These are phyloP conservation scores for Serripes groenlandicus DNA, from an alignment of 2,888 invertebrate genomes.

Conservation along the genomic window DNA sequence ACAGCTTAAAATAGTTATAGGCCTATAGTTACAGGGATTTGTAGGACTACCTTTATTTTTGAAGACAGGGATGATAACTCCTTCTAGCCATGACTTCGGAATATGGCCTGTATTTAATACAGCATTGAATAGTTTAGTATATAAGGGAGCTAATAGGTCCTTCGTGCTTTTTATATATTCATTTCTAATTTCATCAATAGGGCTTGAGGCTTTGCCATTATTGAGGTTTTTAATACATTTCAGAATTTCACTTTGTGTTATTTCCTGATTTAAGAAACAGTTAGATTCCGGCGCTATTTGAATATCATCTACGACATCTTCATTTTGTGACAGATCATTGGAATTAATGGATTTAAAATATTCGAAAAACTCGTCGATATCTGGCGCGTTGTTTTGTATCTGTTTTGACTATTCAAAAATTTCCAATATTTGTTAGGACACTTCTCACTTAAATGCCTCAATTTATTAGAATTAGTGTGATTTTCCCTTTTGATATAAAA, in stretches of 20 bases:
- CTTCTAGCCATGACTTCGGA: slow-evolving; percentile 41
- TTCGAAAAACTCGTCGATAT: slow-evolving; percentile 13
- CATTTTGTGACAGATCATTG: neutral
- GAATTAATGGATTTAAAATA: slow-evolving; percentile 26
- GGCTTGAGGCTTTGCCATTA: slow-evolving; percentile 37
- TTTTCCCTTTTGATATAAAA: slow-evolving; percentile 12
- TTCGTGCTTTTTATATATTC: slow-evolving; percentile 50
- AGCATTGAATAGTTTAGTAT: slow-evolving; percentile 39
- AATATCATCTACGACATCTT: neutral
- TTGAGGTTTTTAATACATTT: slow-evolving; percentile 39
- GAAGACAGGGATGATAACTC: slow-evolving; percentile 41
- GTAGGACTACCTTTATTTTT: slow-evolving; percentile 36
- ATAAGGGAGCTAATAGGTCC: slow-evolving; percentile 23
- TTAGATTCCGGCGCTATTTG: neutral
- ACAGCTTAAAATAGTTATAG: slow-evolving; percentile 51
- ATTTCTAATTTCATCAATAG: slow-evolving; percentile 47
- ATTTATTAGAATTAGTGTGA: slow-evolving; percentile 7
- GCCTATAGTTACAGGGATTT: slow-evolving; percentile 41
- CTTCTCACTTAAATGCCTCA: neutral
- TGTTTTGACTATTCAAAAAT: slow-evolving; percentile 23
- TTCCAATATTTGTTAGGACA: slow-evolving; percentile 35
- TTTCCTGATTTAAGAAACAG: slow-evolving; percentile 15
- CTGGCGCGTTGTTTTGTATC: neutral
- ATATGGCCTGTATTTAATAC: slow-evolving; percentile 38
- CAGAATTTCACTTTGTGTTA: slow-evolving; percentile 35